These are phyloP conservation scores for Papilio dardanus DNA, from an alignment of 1,140 invertebrate genomes.

Conservation along the genomic window DNA sequence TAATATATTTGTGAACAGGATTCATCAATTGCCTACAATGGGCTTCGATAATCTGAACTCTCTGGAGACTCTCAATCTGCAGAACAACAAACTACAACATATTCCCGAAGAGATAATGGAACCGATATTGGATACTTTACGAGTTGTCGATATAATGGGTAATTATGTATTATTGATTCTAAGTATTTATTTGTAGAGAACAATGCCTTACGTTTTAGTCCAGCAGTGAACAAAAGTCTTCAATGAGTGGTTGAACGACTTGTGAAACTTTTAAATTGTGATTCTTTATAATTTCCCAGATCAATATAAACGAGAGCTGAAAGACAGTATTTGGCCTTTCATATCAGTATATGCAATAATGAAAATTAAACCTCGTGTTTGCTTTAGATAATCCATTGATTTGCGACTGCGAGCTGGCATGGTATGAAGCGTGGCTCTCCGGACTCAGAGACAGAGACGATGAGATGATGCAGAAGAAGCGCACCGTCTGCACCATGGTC, in stretches of 20 bases:
- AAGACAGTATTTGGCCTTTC: too few relatives aligned
- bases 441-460: constrained; percentile 90
- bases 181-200: too few relatives aligned
- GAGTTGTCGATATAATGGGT: constrained; percentile 94
- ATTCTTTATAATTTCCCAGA: too few relatives aligned
- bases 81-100: constrained; percentile 92
- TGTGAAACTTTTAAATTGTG: too few relatives aligned
- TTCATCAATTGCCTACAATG: constrained; percentile 89
- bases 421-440: constrained; percentile 92
- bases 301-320: too few relatives aligned
- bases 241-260: too few relatives aligned
- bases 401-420: constrained; percentile 93
- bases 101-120: constrained; percentile 95
- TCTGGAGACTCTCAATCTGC: constrained; percentile 92
- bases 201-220: too few relatives aligned
- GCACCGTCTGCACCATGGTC: constrained; percentile 89
- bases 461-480: constrained; percentile 93
- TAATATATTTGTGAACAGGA: constrained; percentile 83
- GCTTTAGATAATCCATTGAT: constrained; percentile 92
- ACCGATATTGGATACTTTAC: constrained; percentile 91
- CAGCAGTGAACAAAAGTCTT: too few relatives aligned
- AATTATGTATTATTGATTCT: constrained; percentile 66
- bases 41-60: constrained; percentile 94
- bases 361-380: constrained; percentile 26
- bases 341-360: too few relatives aligned